Base-by-base conservation (phyloP, 2,888 invertebrate species). In the Resseliella maxima region DNA sequence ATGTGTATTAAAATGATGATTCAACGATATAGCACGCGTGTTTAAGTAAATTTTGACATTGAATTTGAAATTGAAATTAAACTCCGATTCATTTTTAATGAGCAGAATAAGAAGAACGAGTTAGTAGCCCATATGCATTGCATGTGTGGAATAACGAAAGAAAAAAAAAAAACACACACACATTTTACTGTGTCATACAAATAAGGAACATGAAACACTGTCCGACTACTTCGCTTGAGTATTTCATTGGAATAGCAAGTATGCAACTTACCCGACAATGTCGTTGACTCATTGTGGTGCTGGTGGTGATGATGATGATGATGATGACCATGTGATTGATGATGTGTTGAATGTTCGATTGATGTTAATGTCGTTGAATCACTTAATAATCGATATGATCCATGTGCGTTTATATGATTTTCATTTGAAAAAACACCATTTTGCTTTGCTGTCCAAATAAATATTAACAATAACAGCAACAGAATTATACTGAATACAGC, bases 391-490 rank as follows among this genome's bases (percentile, higher is more conserved):
- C 83, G 83, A n/a, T 12, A 83, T n/a, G 36, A 38, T 2, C 38
- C 38, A 38, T 36, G 2, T 38, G 36, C 36, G 5, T 36, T 36
- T 5, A 64, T 64, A 64, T 72, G 35, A 35, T 83, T 83, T 36
- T 2, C 83, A 38, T 36, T 72, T 72, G 87, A 86, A 72, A 87
- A 86, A 85, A 87, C 87, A 35, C 86, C 87, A 87, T 87, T 87
- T 54, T 86, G 87, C n/a, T 87, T 41, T 8, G 87, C 87, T 85
- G 87, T 86, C 87, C 87, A 86, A 45, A 88, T 24, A 64, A 88
- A 72, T 72, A 88, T 87, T 31, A 87, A 64, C 45, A 87, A 85
- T 54, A 88, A 86, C 59, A 87, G 85, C 81, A 88, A 83, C 27
- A 50, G 86, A 27, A 87, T 27, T 12, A 87, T 86, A 59, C 87